Evolutionary conservation across 2,888 invertebrate genomes (phyloP), one percentile per base, ranked within the genome.

Genomic region (Eumacrocentrus americanus): DNA sequence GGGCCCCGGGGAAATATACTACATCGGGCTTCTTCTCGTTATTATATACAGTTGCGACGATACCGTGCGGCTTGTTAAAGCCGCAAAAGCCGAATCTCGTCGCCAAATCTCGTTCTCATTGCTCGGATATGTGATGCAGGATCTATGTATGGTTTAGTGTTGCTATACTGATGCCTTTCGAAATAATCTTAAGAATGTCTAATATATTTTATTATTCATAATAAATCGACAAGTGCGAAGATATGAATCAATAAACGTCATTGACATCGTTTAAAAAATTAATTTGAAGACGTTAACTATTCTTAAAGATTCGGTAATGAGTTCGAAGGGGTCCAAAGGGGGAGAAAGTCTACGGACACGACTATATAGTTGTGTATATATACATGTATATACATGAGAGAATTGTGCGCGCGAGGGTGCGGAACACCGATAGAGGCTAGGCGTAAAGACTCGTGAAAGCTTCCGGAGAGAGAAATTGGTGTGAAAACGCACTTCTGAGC

Each of bases 361-460:
- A 9, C 9, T 37, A 20, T 7, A 9, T 51, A 5, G 12, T 5
- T 47, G 14, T 29, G 34, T 48, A 40, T 42, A 25, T 35, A n/a
- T n/a, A n/a, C n/a, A n/a, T n/a, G n/a, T n/a, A n/a, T n/a, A n/a
- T n/a, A n/a, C n/a, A n/a, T n/a, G 29, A 9, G 25, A 42, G 44
- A 42, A 50, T 50, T 37, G 47, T 46, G 52, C 20, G 25, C 46
- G 14, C 11, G 50, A 40, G 55, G 56, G 52, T 55, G 40, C 62
- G 63, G n/a, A n/a, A n/a, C n/a, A 44, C 60, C 42, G 65, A 60
- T 57, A 61, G 68, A 70, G 73, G n/a, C 71, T 73, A 67, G 69
- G 77, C 74, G 78, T 78, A 77, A 78, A 78, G 78, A 78, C 78
- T 77, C 74, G 78, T 78, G 77, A 78, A 78, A 78, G 78, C 78